phyloP scores from a whole-genome alignment of 2,888 invertebrate species.

The Pristionchus exspectatus region DNA sequence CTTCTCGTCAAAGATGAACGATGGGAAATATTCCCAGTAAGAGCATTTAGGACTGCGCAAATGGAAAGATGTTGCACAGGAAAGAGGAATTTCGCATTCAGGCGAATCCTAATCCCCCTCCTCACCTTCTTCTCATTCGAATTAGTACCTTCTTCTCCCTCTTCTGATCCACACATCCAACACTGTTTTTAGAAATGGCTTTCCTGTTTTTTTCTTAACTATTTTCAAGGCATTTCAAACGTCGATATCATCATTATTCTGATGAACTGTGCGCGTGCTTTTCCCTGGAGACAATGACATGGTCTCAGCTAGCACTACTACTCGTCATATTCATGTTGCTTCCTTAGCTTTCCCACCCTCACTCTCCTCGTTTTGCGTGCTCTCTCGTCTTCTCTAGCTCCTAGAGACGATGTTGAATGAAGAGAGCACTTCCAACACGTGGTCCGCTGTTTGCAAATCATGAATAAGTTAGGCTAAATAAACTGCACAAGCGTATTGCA shows the following conservation, averaged over 20 bases:
- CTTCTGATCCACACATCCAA: neutral
- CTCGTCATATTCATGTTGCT: constrained; percentile 5
- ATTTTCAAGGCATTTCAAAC: neutral
- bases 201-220: neutral
- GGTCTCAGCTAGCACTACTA: neutral
- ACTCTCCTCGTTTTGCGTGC: neutral
- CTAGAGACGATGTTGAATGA: neutral
- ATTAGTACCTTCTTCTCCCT: neutral
- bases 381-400: neutral
- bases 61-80: neutral
- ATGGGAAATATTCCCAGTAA: neutral
- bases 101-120: neutral
- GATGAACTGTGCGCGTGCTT: neutral
- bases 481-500: neutral
- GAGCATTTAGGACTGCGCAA: neutral
- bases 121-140: neutral
- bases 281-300: neutral
- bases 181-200: neutral
- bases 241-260: neutral
- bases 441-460: constrained; percentile 12
- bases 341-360: neutral
- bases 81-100: neutral
- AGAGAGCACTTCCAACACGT: neutral
- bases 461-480: constrained; percentile 11
- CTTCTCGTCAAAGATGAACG: neutral